Evolutionary conservation across 2,113 vertebrate genomes (phyloP), one percentile per base, ranked within the genome.

Genomic region (Piaya cayana): DNA sequence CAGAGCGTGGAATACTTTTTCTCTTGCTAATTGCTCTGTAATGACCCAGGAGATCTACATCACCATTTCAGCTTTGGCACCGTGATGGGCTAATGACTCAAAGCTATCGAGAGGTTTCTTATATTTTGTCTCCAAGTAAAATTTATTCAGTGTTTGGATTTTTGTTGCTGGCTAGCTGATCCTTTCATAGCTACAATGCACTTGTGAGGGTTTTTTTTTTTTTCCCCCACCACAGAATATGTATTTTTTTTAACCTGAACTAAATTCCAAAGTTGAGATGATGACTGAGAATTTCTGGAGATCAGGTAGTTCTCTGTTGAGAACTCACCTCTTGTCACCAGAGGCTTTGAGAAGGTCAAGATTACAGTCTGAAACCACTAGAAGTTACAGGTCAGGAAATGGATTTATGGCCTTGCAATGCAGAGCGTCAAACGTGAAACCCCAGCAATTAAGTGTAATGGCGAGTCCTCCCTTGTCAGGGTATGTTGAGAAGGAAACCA

Each of bases 291-390:
- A 74, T 95, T 95, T 81, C 15, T 34, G 56, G 76, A 86, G 23
- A 39, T 18, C 25, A 1, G 69, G 29, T 65, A 42, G 16, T 37
- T 80, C 80, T 83, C 34, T 78, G 71, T 49, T 49, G 47, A 49
- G 21, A 81, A 74, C 82, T 90, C 86, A 34, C 36, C 84, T 86
- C 34, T 95, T 75, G 49, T 84, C 84, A 92, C 34, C 58, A 76
- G 70, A 64, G 62, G 49, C 82, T 94, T 90, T 90, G 95, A 67
- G 72, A 67, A 93, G 75, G 70, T 81, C 72, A 81, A 59, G 63
- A 77, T 90, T 92, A 49, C 68, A 64, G 45, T 64, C 65, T 91
- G 84, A 91, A 79, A 93, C 77, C 75, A 50, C 58, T 79, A 36
- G 70, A 91, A 92, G 58, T 71, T 81, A 47, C 50, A 49, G 86